A percentile compares a stretch with the other conserved stretches of the same genome.
These are phyloP conservation scores for Syrista parreyssii DNA, from an alignment of 2,888 invertebrate genomes.

Conservation along the genomic window DNA sequence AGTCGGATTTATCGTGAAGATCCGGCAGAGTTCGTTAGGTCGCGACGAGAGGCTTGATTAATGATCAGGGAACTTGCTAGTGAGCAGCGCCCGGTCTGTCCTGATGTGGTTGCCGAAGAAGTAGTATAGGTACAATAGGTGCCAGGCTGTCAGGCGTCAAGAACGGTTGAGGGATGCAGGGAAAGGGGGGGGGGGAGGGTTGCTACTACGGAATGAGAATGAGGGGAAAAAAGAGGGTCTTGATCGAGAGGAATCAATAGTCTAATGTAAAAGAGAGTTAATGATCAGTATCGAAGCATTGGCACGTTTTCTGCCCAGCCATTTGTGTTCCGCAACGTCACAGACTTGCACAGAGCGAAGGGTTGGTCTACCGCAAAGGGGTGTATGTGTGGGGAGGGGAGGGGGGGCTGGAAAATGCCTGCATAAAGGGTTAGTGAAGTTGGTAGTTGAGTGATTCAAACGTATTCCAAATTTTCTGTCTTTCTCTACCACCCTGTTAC, in stretches of 20 bases:
- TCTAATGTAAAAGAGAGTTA: neutral
- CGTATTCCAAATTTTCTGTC: neutral
- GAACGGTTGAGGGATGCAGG: neutral
- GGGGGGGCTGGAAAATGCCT: neutral
- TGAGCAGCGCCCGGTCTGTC: neutral
- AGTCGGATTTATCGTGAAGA: neutral
- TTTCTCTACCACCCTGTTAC: neutral
- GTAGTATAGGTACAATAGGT: neutral
- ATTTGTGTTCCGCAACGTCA: neutral
- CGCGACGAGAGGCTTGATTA: neutral
- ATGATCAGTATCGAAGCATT: neutral
- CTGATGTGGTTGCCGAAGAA: neutral
- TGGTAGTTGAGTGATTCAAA: neutral
- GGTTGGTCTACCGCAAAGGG: neutral
- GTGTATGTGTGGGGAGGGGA: too few relatives aligned
- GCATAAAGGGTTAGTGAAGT: neutral
- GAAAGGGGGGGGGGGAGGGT: neutral
- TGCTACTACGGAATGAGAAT: neutral
- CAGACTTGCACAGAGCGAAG: neutral
- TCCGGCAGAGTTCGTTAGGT: neutral
- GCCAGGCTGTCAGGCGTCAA: neutral
- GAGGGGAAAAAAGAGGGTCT: neutral
- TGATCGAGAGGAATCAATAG: neutral
- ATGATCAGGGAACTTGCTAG: neutral
- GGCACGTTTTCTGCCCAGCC: neutral